These are phyloP conservation scores for Amblyornis subalaris DNA, from an alignment of 2,113 vertebrate species.

Conservation along the genomic window DNA sequence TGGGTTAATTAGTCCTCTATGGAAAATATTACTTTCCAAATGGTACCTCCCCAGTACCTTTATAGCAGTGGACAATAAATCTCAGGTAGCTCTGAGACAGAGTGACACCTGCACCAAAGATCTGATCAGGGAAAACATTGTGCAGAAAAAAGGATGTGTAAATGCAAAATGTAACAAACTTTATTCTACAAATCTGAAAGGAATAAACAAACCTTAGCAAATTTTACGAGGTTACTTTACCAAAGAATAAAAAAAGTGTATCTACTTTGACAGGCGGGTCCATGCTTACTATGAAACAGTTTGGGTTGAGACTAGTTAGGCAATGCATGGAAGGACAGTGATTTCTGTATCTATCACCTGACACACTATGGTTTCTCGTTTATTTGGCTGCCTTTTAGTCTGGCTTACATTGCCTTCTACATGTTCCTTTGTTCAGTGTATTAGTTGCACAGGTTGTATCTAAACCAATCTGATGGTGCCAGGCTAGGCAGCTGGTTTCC, in stretches of 20 bases:
- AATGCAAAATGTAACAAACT: background rate
- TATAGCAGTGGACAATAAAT: background rate
- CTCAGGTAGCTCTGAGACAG: background rate
- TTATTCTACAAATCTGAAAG: background rate
- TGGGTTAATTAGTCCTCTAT: background rate
- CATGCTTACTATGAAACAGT: background rate
- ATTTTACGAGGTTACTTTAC: background rate
- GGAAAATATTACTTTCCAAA: background rate
- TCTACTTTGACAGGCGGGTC: background rate
- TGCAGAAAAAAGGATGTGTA: background rate
- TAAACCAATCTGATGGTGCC: background rate
- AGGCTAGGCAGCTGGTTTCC: background rate
- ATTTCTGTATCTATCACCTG: background rate
- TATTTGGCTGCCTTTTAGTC: background rate
- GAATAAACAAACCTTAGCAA: background rate
- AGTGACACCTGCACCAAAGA: background rate
- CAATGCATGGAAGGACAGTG: rapidly evolving
- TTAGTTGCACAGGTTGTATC: background rate
- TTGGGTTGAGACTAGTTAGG: background rate
- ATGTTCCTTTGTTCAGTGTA: background rate
- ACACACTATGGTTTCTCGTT: background rate
- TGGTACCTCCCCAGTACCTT: background rate
- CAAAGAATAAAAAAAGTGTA: background rate
- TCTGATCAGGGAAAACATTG: background rate
- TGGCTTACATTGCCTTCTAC: background rate